phyloP scores from a whole-genome alignment of 1,140 invertebrate genomes.

The Pissodes strobi region DNA sequence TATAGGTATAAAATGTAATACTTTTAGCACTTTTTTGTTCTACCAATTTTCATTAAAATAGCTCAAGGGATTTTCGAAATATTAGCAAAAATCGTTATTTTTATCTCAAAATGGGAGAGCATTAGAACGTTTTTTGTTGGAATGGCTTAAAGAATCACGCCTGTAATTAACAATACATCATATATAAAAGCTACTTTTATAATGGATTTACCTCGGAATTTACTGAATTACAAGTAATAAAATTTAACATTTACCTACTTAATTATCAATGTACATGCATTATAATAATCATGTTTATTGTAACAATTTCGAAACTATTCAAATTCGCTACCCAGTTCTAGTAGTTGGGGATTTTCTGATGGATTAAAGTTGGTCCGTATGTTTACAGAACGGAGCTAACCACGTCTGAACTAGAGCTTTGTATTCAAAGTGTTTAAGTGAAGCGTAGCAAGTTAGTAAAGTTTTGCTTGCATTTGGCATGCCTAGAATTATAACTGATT shows the following conservation, averaged over 20 bases:
- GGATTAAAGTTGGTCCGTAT: constrained; percentile 20
- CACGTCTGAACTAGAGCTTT: not conserved
- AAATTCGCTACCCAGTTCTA: not conserved
- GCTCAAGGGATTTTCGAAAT: no score
- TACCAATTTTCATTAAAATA: no score
- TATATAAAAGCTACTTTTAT: no score
- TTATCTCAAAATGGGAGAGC: no score
- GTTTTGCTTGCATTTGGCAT: constrained; percentile 12
- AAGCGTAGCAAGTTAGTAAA: constrained; percentile 10
- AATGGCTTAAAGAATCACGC: not conserved
- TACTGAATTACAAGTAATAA: no score
- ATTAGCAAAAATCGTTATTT: no score
- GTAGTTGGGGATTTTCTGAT: not conserved
- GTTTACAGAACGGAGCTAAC: constrained; percentile 7
- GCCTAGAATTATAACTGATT: constrained; percentile 16
- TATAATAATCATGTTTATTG: not conserved
- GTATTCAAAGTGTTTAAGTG: constrained; percentile 15
- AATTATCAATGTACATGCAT: no score
- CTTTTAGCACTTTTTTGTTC: no score
- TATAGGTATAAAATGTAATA: no score
- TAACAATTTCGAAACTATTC: constrained; percentile 5
- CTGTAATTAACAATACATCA: not conserved
- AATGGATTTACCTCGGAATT: no score
- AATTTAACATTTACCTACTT: no score
- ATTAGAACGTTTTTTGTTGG: no score